These are phyloP conservation scores for Montipora efflorescens DNA, from an alignment of 64 coral and sea anemone species.

Conservation along the genomic window DNA sequence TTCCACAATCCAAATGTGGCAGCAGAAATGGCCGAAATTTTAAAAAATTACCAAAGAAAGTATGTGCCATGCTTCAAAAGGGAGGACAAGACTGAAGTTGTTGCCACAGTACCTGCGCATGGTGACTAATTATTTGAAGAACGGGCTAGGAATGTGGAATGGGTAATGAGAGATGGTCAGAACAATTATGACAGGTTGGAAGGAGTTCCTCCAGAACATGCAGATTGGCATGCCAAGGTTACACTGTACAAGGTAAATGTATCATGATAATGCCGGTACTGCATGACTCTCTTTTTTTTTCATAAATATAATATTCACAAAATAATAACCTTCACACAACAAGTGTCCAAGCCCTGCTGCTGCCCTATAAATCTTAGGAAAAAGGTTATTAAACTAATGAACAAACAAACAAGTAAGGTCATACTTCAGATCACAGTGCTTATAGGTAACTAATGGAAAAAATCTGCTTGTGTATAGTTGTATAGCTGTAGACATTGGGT, in stretches of 20 bases:
- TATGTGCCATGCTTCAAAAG: too few species aligned
- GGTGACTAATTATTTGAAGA: not conserved
- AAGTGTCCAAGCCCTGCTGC: not conserved
- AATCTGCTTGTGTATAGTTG: not conserved
- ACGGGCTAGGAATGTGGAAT: too few species aligned
- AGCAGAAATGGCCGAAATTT: too few species aligned
- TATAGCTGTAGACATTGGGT: not conserved
- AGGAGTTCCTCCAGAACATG: too few species aligned
- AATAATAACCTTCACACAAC: not conserved
- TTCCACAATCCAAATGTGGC: too few species aligned
- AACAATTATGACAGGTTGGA: too few species aligned
- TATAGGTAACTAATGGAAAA: not conserved
- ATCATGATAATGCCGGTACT: not conserved
- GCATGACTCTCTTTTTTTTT: not conserved
- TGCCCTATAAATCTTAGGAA: not conserved
- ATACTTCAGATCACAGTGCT: not conserved
- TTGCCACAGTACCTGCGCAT: too few species aligned
- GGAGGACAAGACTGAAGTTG: too few species aligned
- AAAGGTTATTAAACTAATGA: not conserved
- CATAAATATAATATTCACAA: conserved; percentile 1
- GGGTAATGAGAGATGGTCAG: too few species aligned
- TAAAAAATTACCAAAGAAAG: too few species aligned
- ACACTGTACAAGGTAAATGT: too few species aligned
- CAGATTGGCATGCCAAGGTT: too few species aligned
- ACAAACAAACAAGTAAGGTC: not conserved